Conservation (phyloP, 2,113 vertebrate genomes). For the Lepisosteus oculatus region DNA sequence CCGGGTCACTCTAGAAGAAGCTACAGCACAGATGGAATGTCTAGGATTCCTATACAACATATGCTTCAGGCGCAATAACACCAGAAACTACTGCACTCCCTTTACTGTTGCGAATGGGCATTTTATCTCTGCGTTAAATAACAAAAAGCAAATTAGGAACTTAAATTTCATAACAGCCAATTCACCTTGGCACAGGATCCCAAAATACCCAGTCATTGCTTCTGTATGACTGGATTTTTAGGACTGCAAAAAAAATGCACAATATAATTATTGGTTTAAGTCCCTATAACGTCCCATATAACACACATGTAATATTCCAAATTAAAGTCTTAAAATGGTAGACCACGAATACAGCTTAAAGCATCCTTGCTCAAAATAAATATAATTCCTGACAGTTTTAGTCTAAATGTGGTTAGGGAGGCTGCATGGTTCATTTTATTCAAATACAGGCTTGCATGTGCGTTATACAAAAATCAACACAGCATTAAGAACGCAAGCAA, state of each 20-base stretch:
- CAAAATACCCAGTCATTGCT: too few relatives aligned
- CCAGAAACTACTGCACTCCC: background rate
- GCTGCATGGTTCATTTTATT: conserved; percentile 19
- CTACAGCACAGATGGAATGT: background rate
- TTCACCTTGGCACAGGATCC: background rate
- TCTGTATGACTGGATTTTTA: background rate
- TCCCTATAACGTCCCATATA: too few relatives aligned
- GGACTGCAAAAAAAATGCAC: conserved; percentile 6
- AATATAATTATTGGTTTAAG: conserved; percentile 5
- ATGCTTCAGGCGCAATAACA: background rate
- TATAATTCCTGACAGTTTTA: conserved; percentile 10
- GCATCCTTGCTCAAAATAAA: conserved; percentile 8
- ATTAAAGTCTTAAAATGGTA: conserved; percentile 4
- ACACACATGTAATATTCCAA: conserved; percentile 1
- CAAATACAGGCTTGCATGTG: conserved; percentile 13
- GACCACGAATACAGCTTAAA: background rate
- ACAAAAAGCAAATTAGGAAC: background rate
- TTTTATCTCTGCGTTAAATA: background rate
- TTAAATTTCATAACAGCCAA: too few relatives aligned
- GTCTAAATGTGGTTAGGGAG: conserved; percentile 21
- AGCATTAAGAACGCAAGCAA: conserved; percentile 27
- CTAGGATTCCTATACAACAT: background rate
- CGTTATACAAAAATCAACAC: conserved; percentile 14
- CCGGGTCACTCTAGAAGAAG: conserved; percentile 37
- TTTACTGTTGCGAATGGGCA: background rate